These are phyloP conservation scores for Craterocephalus amniculus DNA, from an alignment of 2,797 vertebrate genomes.

Conservation along the genomic window DNA sequence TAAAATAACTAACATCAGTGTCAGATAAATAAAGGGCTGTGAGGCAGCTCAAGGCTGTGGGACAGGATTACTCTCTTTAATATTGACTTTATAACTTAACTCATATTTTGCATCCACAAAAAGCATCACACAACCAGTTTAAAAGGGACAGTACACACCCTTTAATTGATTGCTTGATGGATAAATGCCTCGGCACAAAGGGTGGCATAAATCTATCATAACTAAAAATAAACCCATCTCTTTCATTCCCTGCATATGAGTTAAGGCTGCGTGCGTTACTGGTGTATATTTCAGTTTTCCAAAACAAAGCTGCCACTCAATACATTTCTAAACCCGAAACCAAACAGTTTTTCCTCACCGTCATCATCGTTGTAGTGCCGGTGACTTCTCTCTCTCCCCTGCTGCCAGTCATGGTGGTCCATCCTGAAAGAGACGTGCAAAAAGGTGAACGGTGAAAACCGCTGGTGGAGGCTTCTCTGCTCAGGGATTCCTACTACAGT, in stretches of 20 bases:
- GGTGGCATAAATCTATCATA: no score
- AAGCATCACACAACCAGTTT: background rate
- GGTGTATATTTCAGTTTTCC: no score
- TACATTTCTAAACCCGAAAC: no score
- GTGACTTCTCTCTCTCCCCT: constrained; percentile 63
- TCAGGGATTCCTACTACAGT: constrained; percentile 31
- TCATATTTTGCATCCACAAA: background rate
- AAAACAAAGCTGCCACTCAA: no score
- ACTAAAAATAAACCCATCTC: no score
- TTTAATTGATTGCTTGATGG: background rate
- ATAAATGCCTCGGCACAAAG: background rate
- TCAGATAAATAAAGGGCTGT: background rate
- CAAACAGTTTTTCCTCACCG: constrained; percentile 37
- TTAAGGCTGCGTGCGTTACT: no score
- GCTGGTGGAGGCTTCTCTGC: background rate
- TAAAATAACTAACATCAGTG: background rate
- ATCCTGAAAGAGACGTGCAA: constrained; percentile 53
- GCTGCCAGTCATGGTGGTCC: constrained; percentile 72
- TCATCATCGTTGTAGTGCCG: constrained; percentile 64
- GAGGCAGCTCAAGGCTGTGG: background rate
- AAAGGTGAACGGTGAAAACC: no score
- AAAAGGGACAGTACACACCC: background rate
- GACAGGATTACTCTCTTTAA: background rate
- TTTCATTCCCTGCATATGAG: no score
- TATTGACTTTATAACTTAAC: background rate